These are phyloP conservation scores for Lampropteryx suffumata DNA, from an alignment of 2,888 invertebrate genomes.

Conservation along the genomic window DNA sequence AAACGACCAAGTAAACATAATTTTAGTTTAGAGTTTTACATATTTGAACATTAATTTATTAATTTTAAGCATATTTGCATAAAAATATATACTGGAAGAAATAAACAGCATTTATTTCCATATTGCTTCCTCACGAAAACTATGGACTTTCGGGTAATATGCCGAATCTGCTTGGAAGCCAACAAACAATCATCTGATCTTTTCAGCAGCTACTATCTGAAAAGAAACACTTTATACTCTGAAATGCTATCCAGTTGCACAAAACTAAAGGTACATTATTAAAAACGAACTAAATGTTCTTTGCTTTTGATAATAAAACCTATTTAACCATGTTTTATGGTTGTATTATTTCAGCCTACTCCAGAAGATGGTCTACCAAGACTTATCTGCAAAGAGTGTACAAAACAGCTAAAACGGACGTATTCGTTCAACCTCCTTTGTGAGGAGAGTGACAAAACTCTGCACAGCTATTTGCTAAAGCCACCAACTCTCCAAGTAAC, in stretches of 20 bases:
- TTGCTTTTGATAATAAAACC: too few species aligned
- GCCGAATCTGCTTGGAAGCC: slow-evolving; percentile 64
- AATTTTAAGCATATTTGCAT: too few species aligned
- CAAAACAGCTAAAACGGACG: slow-evolving; percentile 59
- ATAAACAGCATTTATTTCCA: too few species aligned
- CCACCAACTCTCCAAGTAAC: background rate
- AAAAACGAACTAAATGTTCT: background rate
- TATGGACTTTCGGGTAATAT: slow-evolving; percentile 63
- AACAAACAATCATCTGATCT: slow-evolving; percentile 63
- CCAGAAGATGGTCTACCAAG: slow-evolving; percentile 65
- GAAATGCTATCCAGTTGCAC: slow-evolving; percentile 69
- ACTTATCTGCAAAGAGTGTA: slow-evolving; percentile 69
- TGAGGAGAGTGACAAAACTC: slow-evolving; percentile 59
- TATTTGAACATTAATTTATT: too few species aligned
- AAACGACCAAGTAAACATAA: too few species aligned
- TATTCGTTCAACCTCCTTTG: slow-evolving; percentile 66
- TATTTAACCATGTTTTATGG: too few species aligned
- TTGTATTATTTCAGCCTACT: slow-evolving; percentile 54
- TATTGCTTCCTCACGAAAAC: background rate
- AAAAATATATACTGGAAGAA: too few species aligned
- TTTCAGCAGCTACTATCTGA: slow-evolving; percentile 59
- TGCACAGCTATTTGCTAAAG: slow-evolving; percentile 45
- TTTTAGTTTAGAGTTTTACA: too few species aligned
- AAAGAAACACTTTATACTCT: slow-evolving; percentile 60
- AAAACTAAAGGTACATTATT: slow-evolving; percentile 58